phyloP scores from a whole-genome alignment of 1,140 invertebrate species.

The Drosophila ambigua region DNA sequence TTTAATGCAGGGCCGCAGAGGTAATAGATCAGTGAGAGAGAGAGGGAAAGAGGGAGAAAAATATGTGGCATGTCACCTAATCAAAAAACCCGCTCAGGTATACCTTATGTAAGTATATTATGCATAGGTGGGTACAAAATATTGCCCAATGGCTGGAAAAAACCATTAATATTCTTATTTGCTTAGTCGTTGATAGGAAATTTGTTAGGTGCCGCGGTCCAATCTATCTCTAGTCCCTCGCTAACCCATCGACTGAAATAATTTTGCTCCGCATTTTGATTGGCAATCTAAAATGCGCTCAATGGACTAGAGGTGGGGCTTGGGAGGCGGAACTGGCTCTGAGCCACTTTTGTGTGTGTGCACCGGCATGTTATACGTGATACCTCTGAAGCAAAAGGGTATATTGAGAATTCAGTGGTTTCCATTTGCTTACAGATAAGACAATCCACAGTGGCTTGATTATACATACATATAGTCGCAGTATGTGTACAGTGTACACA shows the following conservation, averaged over 20 bases:
- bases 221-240: not conserved
- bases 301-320: conserved; percentile 1
- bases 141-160: conserved; percentile 81
- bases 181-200: conserved; percentile 77
- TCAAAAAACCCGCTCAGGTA: conserved; percentile 72
- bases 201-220: conserved; percentile 63
- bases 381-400: no score
- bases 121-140: conserved; percentile 59
- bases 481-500: no score
- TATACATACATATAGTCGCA: no score
- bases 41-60: not conserved
- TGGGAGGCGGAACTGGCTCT: not conserved
- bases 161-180: conserved; percentile 82
- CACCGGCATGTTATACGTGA: conserved; percentile 18
- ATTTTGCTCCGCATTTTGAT: conserved; percentile 74
- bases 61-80: conserved; percentile 50
- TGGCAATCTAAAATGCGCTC: conserved; percentile 75
- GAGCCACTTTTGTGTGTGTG: conserved; percentile 39
- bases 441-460: no score
- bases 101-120: conserved; percentile 28
- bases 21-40: conserved; percentile 3
- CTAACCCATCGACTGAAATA: conserved; percentile 16
- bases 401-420: no score
- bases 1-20: conserved; percentile 58
- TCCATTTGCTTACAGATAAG: no score